These are phyloP conservation scores for Malurus elegans DNA, from an alignment of 2,113 vertebrate genomes.

Conservation along the genomic window DNA sequence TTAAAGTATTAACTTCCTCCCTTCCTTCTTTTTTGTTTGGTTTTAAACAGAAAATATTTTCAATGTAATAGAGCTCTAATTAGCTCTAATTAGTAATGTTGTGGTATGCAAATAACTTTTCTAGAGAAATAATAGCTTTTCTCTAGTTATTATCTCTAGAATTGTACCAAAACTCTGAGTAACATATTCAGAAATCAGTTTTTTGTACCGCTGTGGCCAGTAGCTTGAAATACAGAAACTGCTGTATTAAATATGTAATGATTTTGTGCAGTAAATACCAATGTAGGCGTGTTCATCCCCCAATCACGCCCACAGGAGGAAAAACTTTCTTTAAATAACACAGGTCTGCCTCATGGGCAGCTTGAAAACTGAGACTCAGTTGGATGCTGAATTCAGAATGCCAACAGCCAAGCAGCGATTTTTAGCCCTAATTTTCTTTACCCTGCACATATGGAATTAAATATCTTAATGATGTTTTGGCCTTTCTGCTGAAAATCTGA, in stretches of 20 bases:
- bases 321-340: background rate
- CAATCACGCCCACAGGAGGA: background rate
- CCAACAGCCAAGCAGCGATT: background rate
- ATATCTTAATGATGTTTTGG: background rate
- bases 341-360: background rate
- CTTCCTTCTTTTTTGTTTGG: background rate
- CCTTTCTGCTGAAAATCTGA: background rate
- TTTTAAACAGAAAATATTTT: conserved; percentile 21
- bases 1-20: accelerated
- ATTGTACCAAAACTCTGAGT: background rate
- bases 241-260: background rate
- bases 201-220: background rate
- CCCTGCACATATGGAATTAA: background rate
- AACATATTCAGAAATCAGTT: background rate
- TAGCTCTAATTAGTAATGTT: background rate
- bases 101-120: background rate
- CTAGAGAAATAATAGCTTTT: no score
- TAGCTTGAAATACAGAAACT: background rate
- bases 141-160: background rate
- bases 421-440: background rate
- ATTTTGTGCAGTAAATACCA: background rate
- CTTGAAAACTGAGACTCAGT: no score
- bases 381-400: background rate
- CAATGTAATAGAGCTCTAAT: background rate
- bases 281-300: background rate